Base-by-base conservation (phyloP, 2,888 invertebrate genomes). In the Callinectes sapidus region DNA sequence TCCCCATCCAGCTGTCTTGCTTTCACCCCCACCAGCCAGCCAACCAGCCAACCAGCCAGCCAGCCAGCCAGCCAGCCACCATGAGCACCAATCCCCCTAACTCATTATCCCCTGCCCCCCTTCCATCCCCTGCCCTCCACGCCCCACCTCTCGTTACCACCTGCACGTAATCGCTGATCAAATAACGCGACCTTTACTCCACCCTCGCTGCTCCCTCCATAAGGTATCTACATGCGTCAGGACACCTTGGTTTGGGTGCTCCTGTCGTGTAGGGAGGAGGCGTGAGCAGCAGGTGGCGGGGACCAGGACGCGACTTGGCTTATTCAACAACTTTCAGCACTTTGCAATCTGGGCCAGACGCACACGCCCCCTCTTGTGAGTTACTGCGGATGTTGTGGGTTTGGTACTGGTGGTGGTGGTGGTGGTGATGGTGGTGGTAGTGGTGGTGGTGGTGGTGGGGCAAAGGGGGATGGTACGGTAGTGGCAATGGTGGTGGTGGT, bases 251-350 rank as follows among this genome's bases (percentile, higher is more conserved):
- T 77, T 77, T 28, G 71, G 71, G 13, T n/a, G 28, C n/a, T 28
- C 13, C n/a, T 3, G 71, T 8, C 13, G 71, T 77, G 71, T 23
- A 28, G 71, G 71, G n/a, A 28, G 71, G 28, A 28, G 71, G 71
- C 28, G 71, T 28, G 71, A 77, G 71, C n/a, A 28, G 71, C 71
- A 77, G 71, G 71, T 77, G 71, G 71, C 28, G 71, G 71, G 61
- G 61, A 61, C 23, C 61, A 61, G 61, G 61, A 61, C 61, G 61
- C 61, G 61, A 61, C 61, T 61, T 61, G 61, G 61, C 61, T 61
- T 61, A 61, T 61, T 61, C 61, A 61, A 61, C 61, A 61, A 61
- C 61, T 61, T 61, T 61, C 61, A 61, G 61, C 61, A 61, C 61
- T 61, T 61, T 61, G 61, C 61, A 61, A 61, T 61, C 61, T 61